phyloP scores from a whole-genome alignment of 1,140 invertebrate genomes.

The Drosophila trapezifrons region DNA sequence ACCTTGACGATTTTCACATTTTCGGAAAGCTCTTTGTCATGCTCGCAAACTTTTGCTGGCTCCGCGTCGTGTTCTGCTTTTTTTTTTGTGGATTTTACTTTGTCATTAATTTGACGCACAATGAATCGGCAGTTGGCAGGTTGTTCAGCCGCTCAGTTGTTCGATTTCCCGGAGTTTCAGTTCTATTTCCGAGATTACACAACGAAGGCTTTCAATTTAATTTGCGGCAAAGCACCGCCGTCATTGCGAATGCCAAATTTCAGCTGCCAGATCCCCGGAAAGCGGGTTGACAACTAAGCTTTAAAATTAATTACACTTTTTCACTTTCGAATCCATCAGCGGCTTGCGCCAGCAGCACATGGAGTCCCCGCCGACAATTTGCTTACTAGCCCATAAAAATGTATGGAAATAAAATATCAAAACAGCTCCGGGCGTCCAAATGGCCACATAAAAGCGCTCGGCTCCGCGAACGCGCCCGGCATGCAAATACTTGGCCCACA shows the following conservation, averaged over 20 bases:
- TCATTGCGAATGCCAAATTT: constrained; percentile 12
- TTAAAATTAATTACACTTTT: constrained; percentile 53
- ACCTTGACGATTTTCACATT: constrained; percentile 2
- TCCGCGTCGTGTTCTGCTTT: constrained; percentile 13
- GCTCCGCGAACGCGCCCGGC: constrained; percentile 34
- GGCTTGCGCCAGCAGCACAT: constrained; percentile 9
- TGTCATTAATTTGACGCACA: constrained; percentile 74
- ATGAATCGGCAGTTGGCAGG: constrained; percentile 56
- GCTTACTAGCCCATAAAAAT: constrained; percentile 52
- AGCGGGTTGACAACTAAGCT: constrained; percentile 34
- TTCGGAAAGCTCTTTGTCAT: constrained; percentile 47
- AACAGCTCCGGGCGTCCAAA: constrained; percentile 39
- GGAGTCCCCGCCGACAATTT: constrained; percentile 40
- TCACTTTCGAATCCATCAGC: constrained; percentile 42
- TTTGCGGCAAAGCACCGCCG: constrained; percentile 35
- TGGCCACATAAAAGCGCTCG: constrained; percentile 44
- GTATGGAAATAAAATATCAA: constrained; percentile 45
- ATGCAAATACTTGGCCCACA: constrained; percentile 34
- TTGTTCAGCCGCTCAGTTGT: constrained; percentile 31
- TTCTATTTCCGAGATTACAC: constrained; percentile 39
- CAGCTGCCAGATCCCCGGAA: neutral
- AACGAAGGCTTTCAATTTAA: constrained; percentile 48
- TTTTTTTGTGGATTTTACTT: constrained; percentile 37
- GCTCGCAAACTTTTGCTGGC: constrained; percentile 23
- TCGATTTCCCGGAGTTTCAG: constrained; percentile 12